phyloP scores from a whole-genome alignment of 2,797 vertebrate species.

The Protonibea diacanthus region DNA sequence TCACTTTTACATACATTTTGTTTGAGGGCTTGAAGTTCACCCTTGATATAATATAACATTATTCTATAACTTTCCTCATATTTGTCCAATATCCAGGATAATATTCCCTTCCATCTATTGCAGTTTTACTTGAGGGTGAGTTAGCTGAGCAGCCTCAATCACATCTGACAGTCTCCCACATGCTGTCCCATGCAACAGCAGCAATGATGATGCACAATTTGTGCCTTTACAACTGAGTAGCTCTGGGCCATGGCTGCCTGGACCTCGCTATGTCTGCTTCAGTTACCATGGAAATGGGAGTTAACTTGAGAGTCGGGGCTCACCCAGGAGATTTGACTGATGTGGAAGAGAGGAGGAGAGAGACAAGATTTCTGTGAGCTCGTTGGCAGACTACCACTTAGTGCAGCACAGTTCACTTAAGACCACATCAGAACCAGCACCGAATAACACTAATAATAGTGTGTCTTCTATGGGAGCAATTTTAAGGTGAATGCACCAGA shows the following conservation, averaged over 20 bases:
- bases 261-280: constrained; percentile 67
- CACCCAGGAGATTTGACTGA: constrained; percentile 66
- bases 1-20: not conserved
- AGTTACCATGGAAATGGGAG: constrained; percentile 83
- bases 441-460: not conserved
- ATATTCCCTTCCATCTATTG: not conserved
- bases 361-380: constrained; percentile 37
- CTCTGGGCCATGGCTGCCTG: constrained; percentile 62
- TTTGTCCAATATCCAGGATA: not conserved
- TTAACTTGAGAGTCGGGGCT: constrained; percentile 72
- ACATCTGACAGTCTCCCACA: constrained; percentile 3
- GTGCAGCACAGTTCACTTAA: constrained; percentile 11
- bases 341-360: constrained; percentile 51
- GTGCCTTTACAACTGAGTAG: constrained; percentile 62
- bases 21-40: not conserved
- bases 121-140: constrained; percentile 5
- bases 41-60: not conserved
- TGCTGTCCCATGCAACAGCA: constrained; percentile 34
- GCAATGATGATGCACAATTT: constrained; percentile 63
- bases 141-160: constrained; percentile 7
- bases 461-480: not conserved
- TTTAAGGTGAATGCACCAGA: not conserved
- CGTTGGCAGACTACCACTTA: constrained; percentile 18
- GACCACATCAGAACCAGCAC: constrained; percentile 20
- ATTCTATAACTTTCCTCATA: not conserved